Base-by-base conservation (phyloP, 2,113 vertebrate genomes). In the Stomatorhinus ivindoensis region DNA sequence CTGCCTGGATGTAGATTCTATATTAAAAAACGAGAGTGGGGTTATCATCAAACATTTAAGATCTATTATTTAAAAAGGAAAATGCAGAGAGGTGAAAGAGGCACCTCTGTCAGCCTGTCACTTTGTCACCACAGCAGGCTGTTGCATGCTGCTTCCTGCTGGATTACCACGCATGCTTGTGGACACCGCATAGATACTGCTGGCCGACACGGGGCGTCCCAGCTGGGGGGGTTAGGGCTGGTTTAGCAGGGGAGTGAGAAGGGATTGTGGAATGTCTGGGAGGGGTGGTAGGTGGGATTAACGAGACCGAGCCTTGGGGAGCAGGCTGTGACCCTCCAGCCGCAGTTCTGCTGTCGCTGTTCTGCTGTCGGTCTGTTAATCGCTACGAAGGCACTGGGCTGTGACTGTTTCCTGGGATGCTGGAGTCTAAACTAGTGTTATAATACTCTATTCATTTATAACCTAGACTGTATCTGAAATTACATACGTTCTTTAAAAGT, bases 231-330 rank as follows among this genome's bases (percentile, higher is more conserved):
- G 80, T 39, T 84, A 84, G 42, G 82, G 82, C 3, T 84, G 42
- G 24, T 24, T 84, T 46, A 46, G 82, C 35, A 44, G 15, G 76
- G 42, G 76, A 82, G n/a, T 82, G 76, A 24, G 76, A 24, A 24
- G 44, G 44, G 82, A 46, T 84, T 47, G 39, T 9, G 82, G 82
- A 47, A 84, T 46, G 82, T 47, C 42, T 24, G 82, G 82, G 42
- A 47, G 44, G 82, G 82, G 82, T 84, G 82, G 82, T n/a, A 47
- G 82, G 82, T 7, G 82, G 42, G 39, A 84, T 84, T 84, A 84
- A 19, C 44, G 19, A 1, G 21, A 47, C 10, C 44, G 3, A 84
- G 35, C 15, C 73, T 80, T 39, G 17, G 73, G 35, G 15, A 10
- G 15, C 73, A 17, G 35, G 35, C 73, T 19, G 69, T 6, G 13